Evolutionary conservation across 2,888 invertebrate species (phyloP).

Genomic region (Andrena chrysosceles): DNA sequence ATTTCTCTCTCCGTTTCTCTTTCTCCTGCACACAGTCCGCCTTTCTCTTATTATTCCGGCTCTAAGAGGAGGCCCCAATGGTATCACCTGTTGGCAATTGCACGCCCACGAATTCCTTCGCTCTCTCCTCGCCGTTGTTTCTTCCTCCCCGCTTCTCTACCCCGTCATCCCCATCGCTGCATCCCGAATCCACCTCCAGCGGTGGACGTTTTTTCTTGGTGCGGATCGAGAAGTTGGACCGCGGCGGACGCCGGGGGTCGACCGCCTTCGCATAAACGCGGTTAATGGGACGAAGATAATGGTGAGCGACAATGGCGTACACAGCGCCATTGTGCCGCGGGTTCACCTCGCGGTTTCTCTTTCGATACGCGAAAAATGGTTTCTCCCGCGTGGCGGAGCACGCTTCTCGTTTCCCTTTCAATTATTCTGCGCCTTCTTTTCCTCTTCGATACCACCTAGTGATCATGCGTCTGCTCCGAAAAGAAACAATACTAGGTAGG

Average conservation of each 20-base stretch:
- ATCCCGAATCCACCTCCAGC: slow-evolving; percentile 13
- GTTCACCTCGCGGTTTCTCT: slow-evolving; percentile 63
- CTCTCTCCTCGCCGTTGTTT: slow-evolving; percentile 58
- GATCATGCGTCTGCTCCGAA: no score
- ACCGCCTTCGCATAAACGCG: slow-evolving; percentile 63
- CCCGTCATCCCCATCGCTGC: slow-evolving; percentile 46
- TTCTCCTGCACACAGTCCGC: slow-evolving; percentile 63
- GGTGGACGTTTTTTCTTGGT: slow-evolving; percentile 33
- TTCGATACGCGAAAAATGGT: slow-evolving; percentile 53
- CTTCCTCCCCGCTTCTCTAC: slow-evolving; percentile 19
- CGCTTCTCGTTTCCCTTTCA: slow-evolving; percentile 6
- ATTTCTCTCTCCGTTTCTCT: slow-evolving; percentile 57
- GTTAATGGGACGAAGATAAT: slow-evolving; percentile 70
- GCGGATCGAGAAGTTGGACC: slow-evolving; percentile 50
- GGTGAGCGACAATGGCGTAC: slow-evolving; percentile 64
- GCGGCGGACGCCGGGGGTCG: slow-evolving; percentile 49
- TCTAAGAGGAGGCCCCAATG: slow-evolving; percentile 75
- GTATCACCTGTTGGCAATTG: slow-evolving; percentile 81
- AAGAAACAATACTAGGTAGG: no score
- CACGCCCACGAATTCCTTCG: slow-evolving; percentile 74
- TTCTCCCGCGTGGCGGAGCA: not conserved
- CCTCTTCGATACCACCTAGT: no score
- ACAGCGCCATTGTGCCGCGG: slow-evolving; percentile 54
- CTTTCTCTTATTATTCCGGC: slow-evolving; percentile 77
- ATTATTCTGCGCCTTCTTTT: not conserved